Evolutionary conservation across 92 coral and sea anemone species (phyloP).

Genomic region (Plumapathes pennacea): DNA sequence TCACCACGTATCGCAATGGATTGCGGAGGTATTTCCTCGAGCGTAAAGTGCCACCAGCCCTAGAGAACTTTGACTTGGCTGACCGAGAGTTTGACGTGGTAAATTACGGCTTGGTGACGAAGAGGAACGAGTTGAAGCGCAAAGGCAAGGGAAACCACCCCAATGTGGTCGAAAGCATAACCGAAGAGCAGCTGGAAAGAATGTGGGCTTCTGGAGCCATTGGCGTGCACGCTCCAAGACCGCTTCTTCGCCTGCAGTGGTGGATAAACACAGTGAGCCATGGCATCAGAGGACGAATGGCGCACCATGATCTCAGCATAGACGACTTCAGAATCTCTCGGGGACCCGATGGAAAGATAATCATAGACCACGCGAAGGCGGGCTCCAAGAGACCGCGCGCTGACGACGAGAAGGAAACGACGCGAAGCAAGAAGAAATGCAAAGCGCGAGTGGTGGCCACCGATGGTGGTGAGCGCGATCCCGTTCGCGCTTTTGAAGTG

Average conservation of each 20-base stretch:
- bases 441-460: constrained; percentile 97
- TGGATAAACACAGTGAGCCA: constrained; percentile 98
- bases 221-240: constrained; percentile 97
- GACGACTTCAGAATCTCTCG: constrained; percentile 99
- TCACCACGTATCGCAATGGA: constrained; percentile 97
- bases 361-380: constrained; percentile 93
- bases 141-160: constrained; percentile 99
- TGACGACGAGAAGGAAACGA: constrained; percentile 89
- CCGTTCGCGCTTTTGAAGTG: constrained; percentile 97
- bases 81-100: constrained; percentile 99
- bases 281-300: constrained; percentile 99
- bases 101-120: constrained; percentile 94
- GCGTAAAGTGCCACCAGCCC: constrained; percentile 96
- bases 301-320: constrained; percentile 95
- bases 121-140: constrained; percentile 95
- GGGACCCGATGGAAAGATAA: constrained; percentile 94
- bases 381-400: constrained; percentile 84
- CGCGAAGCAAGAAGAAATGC: constrained; percentile 90
- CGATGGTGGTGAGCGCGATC: constrained; percentile 98
- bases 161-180: constrained; percentile 96
- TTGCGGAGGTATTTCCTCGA: constrained; percentile 97
- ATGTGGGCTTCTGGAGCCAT: constrained; percentile 99
- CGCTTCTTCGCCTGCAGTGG: constrained; percentile 95
- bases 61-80: constrained; percentile 98
- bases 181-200: constrained; percentile 96